Percentiles rank a stretch among this genome's conserved stretches.
Evolutionary conservation across 2,888 invertebrate species (phyloP).

Genomic region (Eutolmus rufibarbis): DNA sequence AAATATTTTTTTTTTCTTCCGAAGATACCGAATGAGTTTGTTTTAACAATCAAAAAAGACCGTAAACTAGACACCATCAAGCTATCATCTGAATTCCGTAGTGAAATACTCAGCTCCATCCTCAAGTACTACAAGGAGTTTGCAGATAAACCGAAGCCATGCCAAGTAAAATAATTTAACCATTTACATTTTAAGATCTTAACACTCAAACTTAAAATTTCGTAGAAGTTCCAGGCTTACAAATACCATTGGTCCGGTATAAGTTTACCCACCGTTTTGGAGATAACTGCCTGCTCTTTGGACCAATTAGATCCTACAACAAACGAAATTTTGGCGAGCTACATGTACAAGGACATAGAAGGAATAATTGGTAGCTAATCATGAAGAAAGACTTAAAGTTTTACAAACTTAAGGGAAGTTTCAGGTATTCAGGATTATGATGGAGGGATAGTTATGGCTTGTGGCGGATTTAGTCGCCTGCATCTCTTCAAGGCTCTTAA

Average conservation of each 20-base stretch:
- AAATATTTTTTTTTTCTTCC: conserved; percentile 15
- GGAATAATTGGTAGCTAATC: conserved; percentile 67
- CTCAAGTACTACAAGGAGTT: conserved; percentile 81
- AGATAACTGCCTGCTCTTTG: conserved; percentile 90
- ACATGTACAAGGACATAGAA: conserved; percentile 86
- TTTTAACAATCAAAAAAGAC: conserved; percentile 85
- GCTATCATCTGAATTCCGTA: conserved; percentile 94
- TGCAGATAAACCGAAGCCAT: conserved; percentile 81
- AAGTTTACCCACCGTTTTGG: conserved; percentile 83
- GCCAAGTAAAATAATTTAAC: conserved; percentile 66
- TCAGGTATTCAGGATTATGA: conserved; percentile 83
- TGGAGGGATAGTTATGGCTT: conserved; percentile 91
- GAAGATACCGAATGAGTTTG: conserved; percentile 72
- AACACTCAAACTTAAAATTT: conserved; percentile 52
- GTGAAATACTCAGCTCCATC: conserved; percentile 90
- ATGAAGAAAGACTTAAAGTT: conserved; percentile 39
- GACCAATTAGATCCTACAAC: conserved; percentile 92
- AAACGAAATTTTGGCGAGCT: conserved; percentile 80
- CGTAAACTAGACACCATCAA: conserved; percentile 93
- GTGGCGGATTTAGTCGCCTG: conserved; percentile 88
- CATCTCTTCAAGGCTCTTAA: conserved; percentile 89
- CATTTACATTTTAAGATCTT: background rate
- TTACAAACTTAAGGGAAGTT: conserved; percentile 19
- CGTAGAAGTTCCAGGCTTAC: conserved; percentile 84
- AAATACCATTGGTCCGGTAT: conserved; percentile 98